A percentile compares a stretch with the other conserved stretches of the same genome.
Conservation (phyloP, 2,113 vertebrate species). For the Nanorana parkeri region DNA sequence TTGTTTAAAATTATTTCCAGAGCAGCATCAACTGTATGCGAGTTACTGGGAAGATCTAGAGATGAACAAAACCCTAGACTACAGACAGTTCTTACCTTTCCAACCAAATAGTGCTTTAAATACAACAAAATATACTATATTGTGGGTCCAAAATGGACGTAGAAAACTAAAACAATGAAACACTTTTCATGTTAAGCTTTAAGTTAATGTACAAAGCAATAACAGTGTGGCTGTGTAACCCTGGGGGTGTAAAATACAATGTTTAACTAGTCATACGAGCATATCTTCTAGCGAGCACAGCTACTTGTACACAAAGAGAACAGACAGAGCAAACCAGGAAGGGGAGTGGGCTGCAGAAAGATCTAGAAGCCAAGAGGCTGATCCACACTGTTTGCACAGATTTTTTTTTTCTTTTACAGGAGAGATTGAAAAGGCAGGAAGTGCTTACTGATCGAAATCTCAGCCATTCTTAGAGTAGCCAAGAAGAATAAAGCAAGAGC, state of each 20-base stretch:
- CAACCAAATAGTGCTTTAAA: no score
- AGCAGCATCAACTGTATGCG: no score
- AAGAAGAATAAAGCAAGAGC: neutral
- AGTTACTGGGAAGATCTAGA: no score
- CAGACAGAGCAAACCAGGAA: conserved; percentile 15
- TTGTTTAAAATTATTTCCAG: no score
- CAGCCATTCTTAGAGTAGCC: neutral
- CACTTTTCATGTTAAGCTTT: no score
- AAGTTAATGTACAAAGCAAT: neutral
- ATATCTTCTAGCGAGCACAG: conserved; percentile 16
- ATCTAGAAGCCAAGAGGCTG: conserved; percentile 35
- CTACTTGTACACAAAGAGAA: conserved; percentile 46
- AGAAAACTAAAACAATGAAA: no score
- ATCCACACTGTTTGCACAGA: conserved; percentile 25
- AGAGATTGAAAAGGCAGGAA: conserved; percentile 45
- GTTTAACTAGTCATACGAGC: conserved; percentile 31
- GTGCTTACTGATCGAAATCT: conserved; percentile 50
- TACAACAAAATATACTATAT: no score
- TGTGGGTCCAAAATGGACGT: no score
- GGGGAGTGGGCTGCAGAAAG: conserved; percentile 23
- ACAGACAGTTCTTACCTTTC: no score
- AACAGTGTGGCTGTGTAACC: neutral
- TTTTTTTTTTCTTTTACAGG: neutral
- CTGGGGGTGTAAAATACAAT: conserved; percentile 40
- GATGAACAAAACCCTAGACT: no score